phyloP scores from a whole-genome alignment of 2,113 vertebrate species.

The Platycercus adscitus region DNA sequence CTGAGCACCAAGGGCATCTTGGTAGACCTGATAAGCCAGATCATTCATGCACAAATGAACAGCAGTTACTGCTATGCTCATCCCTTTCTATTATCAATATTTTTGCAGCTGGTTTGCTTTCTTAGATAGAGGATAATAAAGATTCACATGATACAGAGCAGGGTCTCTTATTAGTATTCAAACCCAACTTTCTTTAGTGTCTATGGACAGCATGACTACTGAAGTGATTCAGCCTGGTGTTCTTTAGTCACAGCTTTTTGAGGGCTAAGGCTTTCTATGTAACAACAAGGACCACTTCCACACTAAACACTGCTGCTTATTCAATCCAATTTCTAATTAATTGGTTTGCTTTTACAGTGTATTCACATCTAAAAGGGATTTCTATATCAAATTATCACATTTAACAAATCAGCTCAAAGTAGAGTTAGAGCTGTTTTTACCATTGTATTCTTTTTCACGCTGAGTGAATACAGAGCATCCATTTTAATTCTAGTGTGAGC shows the following conservation, averaged over 20 bases:
- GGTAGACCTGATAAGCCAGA: neutral
- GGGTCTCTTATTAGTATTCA: neutral
- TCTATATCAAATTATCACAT: constrained; percentile 7
- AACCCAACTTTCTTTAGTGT: neutral
- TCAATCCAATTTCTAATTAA: constrained; percentile 39
- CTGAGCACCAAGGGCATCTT: neutral
- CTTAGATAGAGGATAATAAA: neutral
- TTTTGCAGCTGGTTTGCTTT: neutral
- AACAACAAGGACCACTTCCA: constrained; percentile 23
- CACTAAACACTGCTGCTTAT: neutral
- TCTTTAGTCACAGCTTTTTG: constrained; percentile 17
- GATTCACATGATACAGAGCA: neutral
- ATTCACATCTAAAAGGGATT: constrained; percentile 1
- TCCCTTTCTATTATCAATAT: neutral
- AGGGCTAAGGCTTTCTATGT: neutral
- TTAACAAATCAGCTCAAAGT: constrained; percentile 3
- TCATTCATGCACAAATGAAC: neutral
- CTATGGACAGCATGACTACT: neutral
- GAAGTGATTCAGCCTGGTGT: neutral
- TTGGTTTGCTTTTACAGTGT: constrained; percentile 1
- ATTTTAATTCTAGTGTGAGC: neutral
- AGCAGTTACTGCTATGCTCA: neutral
- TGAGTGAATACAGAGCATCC: neutral
- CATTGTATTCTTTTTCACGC: neutral
- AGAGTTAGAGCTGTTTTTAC: neutral